Base-by-base conservation (phyloP, 2,113 vertebrate species). In the Nycticebus coucang region DNA sequence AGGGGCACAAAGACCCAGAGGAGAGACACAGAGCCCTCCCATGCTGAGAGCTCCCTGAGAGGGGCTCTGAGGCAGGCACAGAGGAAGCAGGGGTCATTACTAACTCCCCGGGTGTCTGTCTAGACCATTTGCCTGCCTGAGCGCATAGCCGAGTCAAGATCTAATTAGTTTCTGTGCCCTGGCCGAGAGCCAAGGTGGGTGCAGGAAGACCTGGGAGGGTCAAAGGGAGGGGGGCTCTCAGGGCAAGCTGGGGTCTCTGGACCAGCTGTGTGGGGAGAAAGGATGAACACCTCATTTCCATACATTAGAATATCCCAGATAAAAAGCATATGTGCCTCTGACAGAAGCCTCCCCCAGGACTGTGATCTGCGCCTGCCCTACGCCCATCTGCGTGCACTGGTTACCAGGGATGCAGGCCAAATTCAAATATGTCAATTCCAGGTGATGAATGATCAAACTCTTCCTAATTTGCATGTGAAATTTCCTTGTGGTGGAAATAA, bases 391-490 rank as follows among this genome's bases (percentile, higher is more conserved):
- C 5, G 78, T n/a, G 75, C 45, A 0, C 0, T 28, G 66, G 95
- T 77, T 97, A 94, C 97, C 94, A 91, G 97, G 97, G 97, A 95
- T 97, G 96, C 10, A 13, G 45, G 95, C 96, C 97, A 97, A 62
- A 95, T 91, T 90, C 97, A 97, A 97, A 97, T 97, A 96, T 90
- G 97, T 97, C 98, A 96, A 96, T 98, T 97, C 97, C 96, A 26
- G 96, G 98, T 98, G 98, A 98, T 98, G 96, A 97, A 98, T 97
- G 98, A 98, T 94, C 97, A 98, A 90, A 97, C 4, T 94, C 93
- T 89, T 96, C 97, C 97, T 98, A 97, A 98, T 98, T 98, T 98
- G 98, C 98, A 98, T 97, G 97, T 97, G 98, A 98, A 98, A 98
- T 97, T 98, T 94, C 97, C 97, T 98, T 62, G 96, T 68, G 89